phyloP scores from a whole-genome alignment of 2,797 vertebrate species.

The Darevskia mixta region DNA sequence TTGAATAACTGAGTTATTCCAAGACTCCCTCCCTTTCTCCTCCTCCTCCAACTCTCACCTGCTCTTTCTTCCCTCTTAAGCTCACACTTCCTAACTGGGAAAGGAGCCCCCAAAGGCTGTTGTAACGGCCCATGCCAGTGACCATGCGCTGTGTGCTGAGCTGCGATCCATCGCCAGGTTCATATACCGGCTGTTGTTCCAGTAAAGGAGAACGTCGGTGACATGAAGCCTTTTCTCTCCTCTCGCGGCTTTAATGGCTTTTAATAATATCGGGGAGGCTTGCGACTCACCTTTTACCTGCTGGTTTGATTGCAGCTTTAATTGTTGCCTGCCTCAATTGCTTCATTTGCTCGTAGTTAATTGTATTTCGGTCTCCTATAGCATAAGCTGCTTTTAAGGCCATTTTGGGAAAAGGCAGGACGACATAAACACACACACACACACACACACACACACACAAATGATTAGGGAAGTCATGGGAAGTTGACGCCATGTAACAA shows the following conservation, averaged over 20 bases:
- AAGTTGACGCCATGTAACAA: not conserved
- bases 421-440: not conserved
- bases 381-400: not conserved
- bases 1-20: too few species aligned
- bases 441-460: not conserved
- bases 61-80: too few species aligned
- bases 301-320: not conserved
- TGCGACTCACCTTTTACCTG: not conserved
- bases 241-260: constrained; percentile 1
- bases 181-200: too few species aligned
- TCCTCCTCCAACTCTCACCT: too few species aligned
- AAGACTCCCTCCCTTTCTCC: too few species aligned
- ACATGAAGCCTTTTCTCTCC: not conserved
- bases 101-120: too few species aligned
- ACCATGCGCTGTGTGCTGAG: too few species aligned
- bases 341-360: not conserved
- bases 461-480: not conserved
- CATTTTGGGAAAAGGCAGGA: too few species aligned
- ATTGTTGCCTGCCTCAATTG: not conserved
- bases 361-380: not conserved
- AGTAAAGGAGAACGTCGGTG: too few species aligned
- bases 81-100: too few species aligned
- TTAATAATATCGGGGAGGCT: not conserved
- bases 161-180: too few species aligned
- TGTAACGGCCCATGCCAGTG: too few species aligned